Base-by-base conservation (phyloP, 2,113 vertebrate genomes). In the Coregonus clupeaformis region DNA sequence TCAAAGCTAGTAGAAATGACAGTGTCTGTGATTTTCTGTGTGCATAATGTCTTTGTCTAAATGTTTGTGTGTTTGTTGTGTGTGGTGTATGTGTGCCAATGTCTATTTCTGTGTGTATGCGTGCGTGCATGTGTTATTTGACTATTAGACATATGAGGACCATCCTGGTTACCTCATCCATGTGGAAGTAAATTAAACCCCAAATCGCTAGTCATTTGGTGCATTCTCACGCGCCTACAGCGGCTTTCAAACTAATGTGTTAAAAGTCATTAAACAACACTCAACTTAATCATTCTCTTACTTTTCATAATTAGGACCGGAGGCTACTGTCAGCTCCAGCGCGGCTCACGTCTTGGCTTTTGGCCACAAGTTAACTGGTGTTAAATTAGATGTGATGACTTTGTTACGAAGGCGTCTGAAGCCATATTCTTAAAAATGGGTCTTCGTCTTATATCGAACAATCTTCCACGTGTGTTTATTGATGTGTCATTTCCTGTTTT, bases 261-360 rank as follows among this genome's bases (percentile, higher is more conserved):
- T 83, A 75, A 77, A 85, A 83, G 76, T 79, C 76, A 86, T 83
- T 81, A 82, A 86, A 85, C 77, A 69, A 84, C 73, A 84, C 82
- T 82, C 73, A 36, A 71, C 72, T 85, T 82, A 73, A 86, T 88
- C 80, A 84, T 84, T 85, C 71, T 82, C 84, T 88, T 72, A 86
- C 71, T 79, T 82, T 79, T 78, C 60, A 76, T 78, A 76, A 82
- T 84, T 82, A 78, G 76, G 84, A 80, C 75, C 63, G 49, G 77
- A 79, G 80, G 82, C 83, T 78, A 77, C 77, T 79, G 77, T 82
- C 74, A 24, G 69, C 63, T 80, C 67, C 14, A 11, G 64, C 59
- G 49, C 45, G 52, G 68, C 67, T 79, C 59, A 29, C 11, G 3
- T 18, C 69, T 85, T 83, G 80, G 76, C 76, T 80, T 78, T 80